Base-by-base conservation (phyloP, 2,888 invertebrate genomes). In the Fissipunctia ypsillon region DNA sequence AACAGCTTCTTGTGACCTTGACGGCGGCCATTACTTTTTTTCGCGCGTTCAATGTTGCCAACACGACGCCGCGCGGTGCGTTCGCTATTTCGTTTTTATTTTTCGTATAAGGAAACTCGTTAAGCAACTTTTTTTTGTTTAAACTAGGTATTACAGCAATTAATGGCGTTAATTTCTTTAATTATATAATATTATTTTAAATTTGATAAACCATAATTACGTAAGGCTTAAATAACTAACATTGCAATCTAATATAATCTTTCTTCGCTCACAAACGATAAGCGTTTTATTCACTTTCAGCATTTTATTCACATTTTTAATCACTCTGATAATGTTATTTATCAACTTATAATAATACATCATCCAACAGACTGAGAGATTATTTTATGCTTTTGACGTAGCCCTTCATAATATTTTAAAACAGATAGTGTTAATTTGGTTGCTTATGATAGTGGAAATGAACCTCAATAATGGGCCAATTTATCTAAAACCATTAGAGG, bases 1-100 rank as follows among this genome's bases (percentile, higher is more conserved):
- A 95, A 95, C 96, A 95, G 94, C 95, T 94, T 95, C 94, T 94
- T 91, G 91, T 89, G 96, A 95, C 96, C 96, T 96, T 96, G 95
- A 88, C 83, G 91, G 90, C 93, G 93, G 94, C 95, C 95, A 95
- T 95, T 94, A 94, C 93, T 92, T 94, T 94, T 95, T 95, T 95
- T 94, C 93, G 91, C 94, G 93, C 93, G 93, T 90, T 95, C 95
- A 95, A 94, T 95, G 96, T 95, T 95, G 93, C 95, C 95, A 94
- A 91, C 93, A 91, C 91, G 93, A 91, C 92, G 93, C 92, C 93
- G 90, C 91, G 92, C 90, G 88, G 90, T 92, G 92, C 91, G 92
- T 92, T 94, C 90, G 90, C 88, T 93, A 91, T 93, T 91, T 91
- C 89, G 84, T 92, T 91, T 93, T 91, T 90, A 89, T 90, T 92